Base-by-base conservation (phyloP, 1,140 invertebrate species). In the Camponotus pennsylvanicus region DNA sequence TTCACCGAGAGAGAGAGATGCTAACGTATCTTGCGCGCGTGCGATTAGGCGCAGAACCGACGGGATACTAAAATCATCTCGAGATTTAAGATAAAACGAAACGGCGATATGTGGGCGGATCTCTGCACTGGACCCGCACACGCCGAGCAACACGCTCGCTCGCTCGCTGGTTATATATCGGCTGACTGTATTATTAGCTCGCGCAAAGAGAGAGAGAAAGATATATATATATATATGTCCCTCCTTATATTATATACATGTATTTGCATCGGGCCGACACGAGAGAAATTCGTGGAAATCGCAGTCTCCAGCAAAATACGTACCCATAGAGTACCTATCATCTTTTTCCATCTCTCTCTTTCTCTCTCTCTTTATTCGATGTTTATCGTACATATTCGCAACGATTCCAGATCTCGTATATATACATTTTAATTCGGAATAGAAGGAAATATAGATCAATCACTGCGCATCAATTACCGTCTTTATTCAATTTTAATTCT, bases 151-250 rank as follows among this genome's bases (percentile, higher is more conserved):
- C 76, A 84, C 61, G 34, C 40, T 61, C 78, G 40, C 84, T 86
- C 63, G 86, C 89, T 86, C 52, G 27, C 52, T 27, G 40, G 69
- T 59, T 83, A 75, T 82, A 82, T 83, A 83, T 90, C 88, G 75
- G 82, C 87, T 80, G 64, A 71, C 79, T 63, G 92, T 93, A 93
- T 93, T 93, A 93, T 93, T 93, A 93, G 92, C 84, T 70, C 67
- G 9, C 63, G 45, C 79, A 85, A 64, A 85, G 61, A 88, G 90
- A 40, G 59, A 32, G 3, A 61, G 8, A 61, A 11, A 86, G 27
- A 45, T 32, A 67, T 76, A 83, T 78, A 49, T n/a, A n/a, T n/a
- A n/a, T 15, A 52, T 52, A 52, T 70, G 71, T 57, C 34, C 61
- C 73, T 71, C 85, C 42, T 66, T 82, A 84, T 89, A 52, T 52